Conservation (phyloP, 2,888 invertebrate species). For the Pherbina coryleti region DNA sequence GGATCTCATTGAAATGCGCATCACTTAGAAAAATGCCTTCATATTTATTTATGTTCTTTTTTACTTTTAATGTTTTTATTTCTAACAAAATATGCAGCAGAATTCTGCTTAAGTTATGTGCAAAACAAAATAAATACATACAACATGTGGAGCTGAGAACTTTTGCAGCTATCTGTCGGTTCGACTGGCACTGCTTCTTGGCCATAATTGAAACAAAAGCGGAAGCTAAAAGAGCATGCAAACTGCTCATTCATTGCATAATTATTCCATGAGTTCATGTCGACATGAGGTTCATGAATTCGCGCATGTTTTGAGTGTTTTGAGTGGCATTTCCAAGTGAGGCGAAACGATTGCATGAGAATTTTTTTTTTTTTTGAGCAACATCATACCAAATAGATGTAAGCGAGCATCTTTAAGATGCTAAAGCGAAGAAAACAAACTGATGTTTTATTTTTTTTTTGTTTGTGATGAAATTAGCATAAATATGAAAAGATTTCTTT, state of each 20-base stretch:
- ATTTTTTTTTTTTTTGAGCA: not conserved
- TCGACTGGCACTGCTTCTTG: too few species aligned
- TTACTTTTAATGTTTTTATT: not conserved
- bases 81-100: not conserved
- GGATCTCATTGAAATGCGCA: too few species aligned
- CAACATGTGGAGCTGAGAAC: too few species aligned
- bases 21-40: too few species aligned
- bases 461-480: too few species aligned
- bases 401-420: not conserved
- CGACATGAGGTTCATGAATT: conserved; percentile 8
- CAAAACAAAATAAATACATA: too few species aligned
- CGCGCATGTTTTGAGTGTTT: not conserved
- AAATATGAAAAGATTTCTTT: too few species aligned
- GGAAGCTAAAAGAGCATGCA: conserved; percentile 64
- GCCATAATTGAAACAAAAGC: conserved; percentile 56
- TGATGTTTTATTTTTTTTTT: too few species aligned
- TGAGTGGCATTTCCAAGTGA: not conserved
- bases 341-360: not conserved
- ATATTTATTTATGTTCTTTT: not conserved
- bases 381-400: not conserved
- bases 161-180: too few species aligned
- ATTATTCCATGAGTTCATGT: conserved; percentile 61
- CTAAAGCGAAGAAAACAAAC: not conserved
- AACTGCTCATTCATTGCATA: conserved; percentile 64
- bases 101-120: too few species aligned